Conservation (phyloP, 92 coral and sea anemone genomes). For the Epizoanthus scotinus region DNA sequence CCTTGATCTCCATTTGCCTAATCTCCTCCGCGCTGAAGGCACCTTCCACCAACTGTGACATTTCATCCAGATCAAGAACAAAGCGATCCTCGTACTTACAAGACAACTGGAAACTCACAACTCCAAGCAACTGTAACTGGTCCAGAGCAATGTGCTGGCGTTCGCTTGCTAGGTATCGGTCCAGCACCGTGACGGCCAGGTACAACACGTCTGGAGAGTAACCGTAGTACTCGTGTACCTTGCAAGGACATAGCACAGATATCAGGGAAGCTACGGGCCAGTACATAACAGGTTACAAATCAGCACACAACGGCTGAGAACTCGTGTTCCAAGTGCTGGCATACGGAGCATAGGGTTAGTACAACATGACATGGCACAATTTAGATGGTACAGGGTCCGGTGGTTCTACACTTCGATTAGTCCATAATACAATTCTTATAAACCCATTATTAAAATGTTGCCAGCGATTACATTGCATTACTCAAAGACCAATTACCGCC, state of each 20-base stretch:
- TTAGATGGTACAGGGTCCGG: no score
- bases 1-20: constrained; percentile 49
- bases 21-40: constrained; percentile 47
- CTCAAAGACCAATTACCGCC: no score
- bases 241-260: not conserved
- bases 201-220: constrained; percentile 64
- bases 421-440: no score
- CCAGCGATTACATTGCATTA: no score
- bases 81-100: constrained; percentile 71
- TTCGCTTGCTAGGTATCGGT: constrained; percentile 49
- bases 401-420: no score
- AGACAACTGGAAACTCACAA: constrained; percentile 55
- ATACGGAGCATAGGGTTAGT: no score
- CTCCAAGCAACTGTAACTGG: constrained; percentile 57
- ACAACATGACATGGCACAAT: no score
- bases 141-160: constrained; percentile 43
- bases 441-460: no score
- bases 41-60: constrained; percentile 55
- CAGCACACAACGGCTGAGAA: no score
- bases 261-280: no score
- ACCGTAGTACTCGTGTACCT: constrained; percentile 65
- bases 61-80: constrained; percentile 50
- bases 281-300: no score
- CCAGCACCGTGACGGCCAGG: constrained; percentile 53
- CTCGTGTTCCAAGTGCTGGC: no score